A percentile compares a stretch with the other conserved stretches of the same genome.
These are phyloP conservation scores for Parasteatoda lunata DNA, from an alignment of 2,888 invertebrate genomes.

Conservation along the genomic window DNA sequence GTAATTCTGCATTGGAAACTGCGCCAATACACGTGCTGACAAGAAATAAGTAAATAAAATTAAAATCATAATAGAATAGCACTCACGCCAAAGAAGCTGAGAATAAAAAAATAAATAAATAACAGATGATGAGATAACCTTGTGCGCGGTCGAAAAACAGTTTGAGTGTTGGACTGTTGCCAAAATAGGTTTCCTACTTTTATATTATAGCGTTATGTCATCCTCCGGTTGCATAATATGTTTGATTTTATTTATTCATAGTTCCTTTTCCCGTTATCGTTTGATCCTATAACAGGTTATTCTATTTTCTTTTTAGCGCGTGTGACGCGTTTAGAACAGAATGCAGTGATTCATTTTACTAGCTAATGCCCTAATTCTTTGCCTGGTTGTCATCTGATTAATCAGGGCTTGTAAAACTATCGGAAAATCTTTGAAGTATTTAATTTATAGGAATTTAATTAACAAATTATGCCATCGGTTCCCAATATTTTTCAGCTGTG, in stretches of 20 bases:
- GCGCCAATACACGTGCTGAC: slow-evolving; percentile 57
- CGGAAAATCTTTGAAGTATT: too few species aligned
- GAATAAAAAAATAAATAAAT: slow-evolving; percentile 26
- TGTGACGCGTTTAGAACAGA: not conserved
- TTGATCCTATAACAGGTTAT: not conserved
- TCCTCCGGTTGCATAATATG: slow-evolving; percentile 39
- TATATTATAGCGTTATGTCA: slow-evolving; percentile 39
- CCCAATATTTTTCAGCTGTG: too few species aligned
- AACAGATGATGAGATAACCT: slow-evolving; percentile 52
- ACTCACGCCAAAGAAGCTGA: not conserved
- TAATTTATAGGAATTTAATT: too few species aligned
- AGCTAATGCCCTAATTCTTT: too few species aligned
- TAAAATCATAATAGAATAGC: too few species aligned
- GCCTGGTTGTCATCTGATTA: too few species aligned
- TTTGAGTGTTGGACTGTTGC: slow-evolving; percentile 27
- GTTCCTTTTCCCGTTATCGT: slow-evolving; percentile 10
- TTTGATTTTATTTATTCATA: slow-evolving; percentile 34
- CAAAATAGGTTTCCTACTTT: slow-evolving; percentile 8
- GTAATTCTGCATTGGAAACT: slow-evolving; percentile 14
- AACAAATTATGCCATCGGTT: too few species aligned
- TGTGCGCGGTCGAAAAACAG: slow-evolving; percentile 54
- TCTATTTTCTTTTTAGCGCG: not conserved
- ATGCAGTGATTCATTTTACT: too few species aligned
- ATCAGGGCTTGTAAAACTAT: too few species aligned
- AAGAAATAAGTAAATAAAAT: slow-evolving; percentile 40